A percentile compares a stretch with the other conserved stretches of the same genome.
These are phyloP conservation scores for Pterois miles DNA, from an alignment of 2,797 vertebrate genomes.

Conservation along the genomic window DNA sequence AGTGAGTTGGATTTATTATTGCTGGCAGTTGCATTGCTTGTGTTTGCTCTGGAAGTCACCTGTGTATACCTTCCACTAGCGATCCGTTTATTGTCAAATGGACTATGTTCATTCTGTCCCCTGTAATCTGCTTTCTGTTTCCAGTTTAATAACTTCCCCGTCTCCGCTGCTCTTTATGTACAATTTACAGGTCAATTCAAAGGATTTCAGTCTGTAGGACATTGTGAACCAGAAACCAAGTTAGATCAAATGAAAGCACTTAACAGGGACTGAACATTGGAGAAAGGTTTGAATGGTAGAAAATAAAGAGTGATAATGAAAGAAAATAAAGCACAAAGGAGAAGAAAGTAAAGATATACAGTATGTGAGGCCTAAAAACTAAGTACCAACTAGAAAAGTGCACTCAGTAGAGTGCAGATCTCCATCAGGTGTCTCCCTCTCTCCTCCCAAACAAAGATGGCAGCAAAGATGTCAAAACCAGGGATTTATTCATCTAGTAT, in stretches of 20 bases:
- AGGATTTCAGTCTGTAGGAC: neutral
- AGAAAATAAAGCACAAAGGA: neutral
- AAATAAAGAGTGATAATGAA: neutral
- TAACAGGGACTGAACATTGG: neutral
- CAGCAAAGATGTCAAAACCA: no score
- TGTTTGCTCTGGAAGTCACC: conserved; percentile 46
- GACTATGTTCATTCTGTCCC: conserved; percentile 1
- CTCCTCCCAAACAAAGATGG: neutral
- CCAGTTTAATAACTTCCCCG: conserved; percentile 25
- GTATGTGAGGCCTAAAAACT: neutral
- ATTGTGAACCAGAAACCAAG: neutral
- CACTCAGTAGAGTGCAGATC: no score
- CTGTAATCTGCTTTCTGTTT: conserved; percentile 23
- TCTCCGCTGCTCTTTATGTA: neutral
- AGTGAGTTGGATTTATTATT: conserved; percentile 53
- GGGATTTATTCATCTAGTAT: neutral
- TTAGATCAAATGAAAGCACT: neutral
- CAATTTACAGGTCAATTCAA: neutral
- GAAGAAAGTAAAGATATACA: neutral
- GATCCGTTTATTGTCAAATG: conserved; percentile 46
- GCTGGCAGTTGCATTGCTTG: conserved; percentile 31
- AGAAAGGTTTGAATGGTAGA: neutral
- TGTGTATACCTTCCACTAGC: conserved; percentile 38
- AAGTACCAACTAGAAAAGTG: neutral
- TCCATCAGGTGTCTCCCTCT: neutral